Percentiles rank a stretch among this genome's conserved stretches.
Evolutionary conservation across 2,113 vertebrate genomes (phyloP).

Genomic region (Coryphaenoides rupestris): DNA sequence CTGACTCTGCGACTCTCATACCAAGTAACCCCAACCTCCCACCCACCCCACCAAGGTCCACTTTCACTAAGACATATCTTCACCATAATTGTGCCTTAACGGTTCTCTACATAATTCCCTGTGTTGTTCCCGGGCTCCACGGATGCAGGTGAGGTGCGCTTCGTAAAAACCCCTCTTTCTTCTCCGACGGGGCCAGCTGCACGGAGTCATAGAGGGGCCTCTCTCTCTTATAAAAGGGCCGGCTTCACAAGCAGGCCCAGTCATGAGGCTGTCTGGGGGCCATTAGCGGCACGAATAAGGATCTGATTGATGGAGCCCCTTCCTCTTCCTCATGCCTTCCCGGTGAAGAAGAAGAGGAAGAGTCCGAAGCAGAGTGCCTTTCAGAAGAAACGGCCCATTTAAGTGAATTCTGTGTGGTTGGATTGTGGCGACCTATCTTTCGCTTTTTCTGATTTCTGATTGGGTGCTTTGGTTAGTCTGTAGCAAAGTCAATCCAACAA

Average conservation of each 20-base stretch:
- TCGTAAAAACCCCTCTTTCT: slow-evolving; percentile 35
- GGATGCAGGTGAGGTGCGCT: slow-evolving; percentile 5
- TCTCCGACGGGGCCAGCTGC: slow-evolving; percentile 53
- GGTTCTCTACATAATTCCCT: slow-evolving; percentile 24
- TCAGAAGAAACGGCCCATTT: slow-evolving; percentile 35
- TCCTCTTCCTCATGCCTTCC: slow-evolving; percentile 55
- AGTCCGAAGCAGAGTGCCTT: background rate
- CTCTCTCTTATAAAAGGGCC: slow-evolving; percentile 7
- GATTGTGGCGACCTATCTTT: no score
- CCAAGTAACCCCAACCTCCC: background rate
- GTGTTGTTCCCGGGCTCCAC: slow-evolving; percentile 33
- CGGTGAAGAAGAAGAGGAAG: slow-evolving; percentile 55
- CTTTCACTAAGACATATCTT: slow-evolving; percentile 13
- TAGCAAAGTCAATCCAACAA: no score
- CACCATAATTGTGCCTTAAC: slow-evolving; percentile 32
- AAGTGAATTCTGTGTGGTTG: slow-evolving; percentile 33
- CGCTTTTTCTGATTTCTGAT: no score
- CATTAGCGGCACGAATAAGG: slow-evolving; percentile 41
- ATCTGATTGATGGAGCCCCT: slow-evolving; percentile 64
- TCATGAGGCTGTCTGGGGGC: slow-evolving; percentile 44
- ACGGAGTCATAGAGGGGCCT: slow-evolving; percentile 35
- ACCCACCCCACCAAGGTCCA: background rate
- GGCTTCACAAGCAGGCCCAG: slow-evolving; percentile 36
- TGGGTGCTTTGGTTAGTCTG: no score
- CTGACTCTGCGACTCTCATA: background rate